Evolutionary conservation across 2,888 invertebrate genomes (phyloP).

Genomic region (Hololepta plana): DNA sequence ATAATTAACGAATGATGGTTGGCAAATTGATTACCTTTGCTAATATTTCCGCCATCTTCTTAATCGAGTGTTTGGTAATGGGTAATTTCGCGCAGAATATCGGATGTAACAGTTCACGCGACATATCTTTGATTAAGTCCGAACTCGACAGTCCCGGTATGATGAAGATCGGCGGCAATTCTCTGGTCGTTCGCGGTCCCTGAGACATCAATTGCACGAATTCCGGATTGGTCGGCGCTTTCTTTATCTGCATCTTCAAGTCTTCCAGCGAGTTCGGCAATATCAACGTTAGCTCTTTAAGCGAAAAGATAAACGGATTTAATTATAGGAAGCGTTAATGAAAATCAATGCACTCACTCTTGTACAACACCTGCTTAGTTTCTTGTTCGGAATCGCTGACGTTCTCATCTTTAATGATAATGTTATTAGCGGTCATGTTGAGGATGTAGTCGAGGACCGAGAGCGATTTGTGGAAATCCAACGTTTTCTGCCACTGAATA

Average conservation of each 20-base stretch:
- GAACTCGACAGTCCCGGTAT: constrained; percentile 23
- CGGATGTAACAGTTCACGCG: constrained; percentile 21
- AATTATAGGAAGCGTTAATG: not conserved
- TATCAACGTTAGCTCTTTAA: constrained; percentile 20
- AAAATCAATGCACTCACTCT: constrained; percentile 21
- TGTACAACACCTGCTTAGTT: constrained; percentile 19
- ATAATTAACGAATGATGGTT: constrained; percentile 1
- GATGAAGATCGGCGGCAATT: constrained; percentile 24
- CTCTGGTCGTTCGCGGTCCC: constrained; percentile 21
- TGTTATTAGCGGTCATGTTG: constrained; percentile 15
- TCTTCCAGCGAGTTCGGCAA: constrained; percentile 19
- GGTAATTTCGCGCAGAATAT: constrained; percentile 23
- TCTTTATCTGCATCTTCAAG: constrained; percentile 13
- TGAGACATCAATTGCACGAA: constrained; percentile 21
- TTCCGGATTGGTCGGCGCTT: constrained; percentile 17
- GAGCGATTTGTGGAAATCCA: constrained; percentile 18
- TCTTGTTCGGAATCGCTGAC: constrained; percentile 18
- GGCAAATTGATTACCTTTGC: constrained; percentile 19
- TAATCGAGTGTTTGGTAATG: constrained; percentile 13
- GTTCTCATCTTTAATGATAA: constrained; percentile 19
- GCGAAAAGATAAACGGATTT: constrained; percentile 5
- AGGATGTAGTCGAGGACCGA: constrained; percentile 20
- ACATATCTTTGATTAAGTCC: constrained; percentile 16
- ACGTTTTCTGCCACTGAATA: constrained; percentile 17
- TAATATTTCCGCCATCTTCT: constrained; percentile 18